Conservation (phyloP, 92 coral and sea anemone genomes). For the Plumapathes pennacea region DNA sequence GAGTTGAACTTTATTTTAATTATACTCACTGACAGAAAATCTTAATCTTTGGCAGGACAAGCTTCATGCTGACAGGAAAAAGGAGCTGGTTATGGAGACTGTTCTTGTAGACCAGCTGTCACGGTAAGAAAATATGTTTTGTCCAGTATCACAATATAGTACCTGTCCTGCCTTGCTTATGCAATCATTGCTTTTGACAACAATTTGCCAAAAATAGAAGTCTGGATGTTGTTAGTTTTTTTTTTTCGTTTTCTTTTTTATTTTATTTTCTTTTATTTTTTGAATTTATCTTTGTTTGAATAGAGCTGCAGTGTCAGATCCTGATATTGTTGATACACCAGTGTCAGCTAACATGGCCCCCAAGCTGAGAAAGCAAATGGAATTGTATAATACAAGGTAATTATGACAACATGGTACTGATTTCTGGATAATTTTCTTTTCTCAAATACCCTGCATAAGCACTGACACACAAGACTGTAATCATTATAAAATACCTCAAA, state of each 20-base stretch:
- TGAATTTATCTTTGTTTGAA: background rate
- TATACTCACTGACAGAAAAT: background rate
- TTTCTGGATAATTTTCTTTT: background rate
- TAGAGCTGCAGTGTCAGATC: slow-evolving; percentile 85
- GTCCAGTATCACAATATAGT: too few species aligned
- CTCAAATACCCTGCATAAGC: background rate
- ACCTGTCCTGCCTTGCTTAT: too few species aligned
- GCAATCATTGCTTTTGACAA: too few species aligned
- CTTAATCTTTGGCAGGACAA: slow-evolving; percentile 49
- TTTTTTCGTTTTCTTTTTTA: too few species aligned
- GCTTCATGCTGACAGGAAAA: slow-evolving; percentile 83
- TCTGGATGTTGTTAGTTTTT: too few species aligned
- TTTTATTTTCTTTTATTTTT: too few species aligned
- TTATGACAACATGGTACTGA: background rate
- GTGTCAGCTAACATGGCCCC: slow-evolving; percentile 69
- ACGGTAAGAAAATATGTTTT: slow-evolving; percentile 43
- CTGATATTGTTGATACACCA: slow-evolving; percentile 53
- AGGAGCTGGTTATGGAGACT: slow-evolving; percentile 85
- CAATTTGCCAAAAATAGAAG: too few species aligned
- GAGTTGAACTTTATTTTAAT: background rate
- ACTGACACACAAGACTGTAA: background rate
- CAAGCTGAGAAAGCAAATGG: slow-evolving; percentile 75
- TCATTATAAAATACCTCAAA: background rate
- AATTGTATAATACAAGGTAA: slow-evolving; percentile 89
- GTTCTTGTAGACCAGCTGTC: slow-evolving; percentile 88